These are phyloP conservation scores for Aphodius granarius DNA, from an alignment of 2,888 invertebrate species.

Conservation along the genomic window DNA sequence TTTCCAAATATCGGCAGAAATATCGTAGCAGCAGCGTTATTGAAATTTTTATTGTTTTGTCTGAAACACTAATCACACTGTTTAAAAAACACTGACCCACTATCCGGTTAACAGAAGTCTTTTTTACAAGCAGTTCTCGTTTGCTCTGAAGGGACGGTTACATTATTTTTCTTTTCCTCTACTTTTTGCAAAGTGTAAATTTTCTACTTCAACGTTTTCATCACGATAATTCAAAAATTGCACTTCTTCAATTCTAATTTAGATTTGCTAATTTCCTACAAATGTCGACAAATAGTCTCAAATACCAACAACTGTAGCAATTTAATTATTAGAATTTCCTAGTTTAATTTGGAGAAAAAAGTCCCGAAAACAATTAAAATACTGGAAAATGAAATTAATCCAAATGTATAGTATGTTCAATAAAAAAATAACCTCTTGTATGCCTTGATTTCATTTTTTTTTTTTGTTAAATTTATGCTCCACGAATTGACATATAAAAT, in stretches of 20 bases:
- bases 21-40: background rate
- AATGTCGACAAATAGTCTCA: background rate
- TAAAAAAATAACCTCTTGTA: too few species aligned
- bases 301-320: too few species aligned
- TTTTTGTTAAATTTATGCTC: too few species aligned
- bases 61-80: constrained; percentile 16
- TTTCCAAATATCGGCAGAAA: background rate
- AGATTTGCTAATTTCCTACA: background rate
- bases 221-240: constrained; percentile 23
- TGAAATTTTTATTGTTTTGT: constrained; percentile 14
- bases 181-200: constrained; percentile 17
- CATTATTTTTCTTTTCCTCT: constrained; percentile 40
- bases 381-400: too few species aligned
- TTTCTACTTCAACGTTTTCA: background rate
- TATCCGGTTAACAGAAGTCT: background rate
- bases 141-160: constrained; percentile 47
- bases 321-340: too few species aligned
- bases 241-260: constrained; percentile 20
- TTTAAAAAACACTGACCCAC: too few species aligned
- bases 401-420: too few species aligned
- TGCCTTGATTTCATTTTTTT: too few species aligned
- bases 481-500: too few species aligned
- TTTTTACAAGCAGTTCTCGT: background rate
- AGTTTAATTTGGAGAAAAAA: too few species aligned
- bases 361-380: too few species aligned